Conservation (phyloP, 1,140 invertebrate genomes). For the Drosophila asahinai region DNA sequence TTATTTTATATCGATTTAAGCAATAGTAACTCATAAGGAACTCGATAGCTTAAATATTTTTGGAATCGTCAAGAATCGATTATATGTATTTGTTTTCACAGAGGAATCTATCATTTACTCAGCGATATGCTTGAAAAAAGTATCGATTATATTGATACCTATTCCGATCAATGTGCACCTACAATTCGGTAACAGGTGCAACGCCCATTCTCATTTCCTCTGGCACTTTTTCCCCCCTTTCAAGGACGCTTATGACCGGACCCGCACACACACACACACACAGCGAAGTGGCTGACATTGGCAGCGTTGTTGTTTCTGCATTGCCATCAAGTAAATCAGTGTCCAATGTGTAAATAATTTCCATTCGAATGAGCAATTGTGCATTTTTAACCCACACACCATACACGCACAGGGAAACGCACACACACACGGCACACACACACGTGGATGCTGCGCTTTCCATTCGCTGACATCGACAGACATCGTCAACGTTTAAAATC, state of each 20-base stretch:
- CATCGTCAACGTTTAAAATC: constrained; percentile 77
- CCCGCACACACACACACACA: constrained; percentile 3
- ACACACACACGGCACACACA: constrained; percentile 23
- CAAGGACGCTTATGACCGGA: constrained; percentile 20
- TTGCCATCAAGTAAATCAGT: constrained; percentile 80
- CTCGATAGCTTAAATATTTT: too few relatives aligned
- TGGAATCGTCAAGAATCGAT: too few relatives aligned
- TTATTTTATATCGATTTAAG: too few relatives aligned
- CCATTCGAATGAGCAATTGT: constrained; percentile 84
- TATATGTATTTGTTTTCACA: not conserved
- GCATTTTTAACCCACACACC: constrained; percentile 69
- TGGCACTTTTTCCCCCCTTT: constrained; percentile 1
- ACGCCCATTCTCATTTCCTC: not conserved
- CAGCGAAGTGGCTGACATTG: constrained; percentile 63
- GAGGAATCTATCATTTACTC: too few relatives aligned
- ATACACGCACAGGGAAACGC: not conserved
- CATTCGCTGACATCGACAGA: constrained; percentile 74
- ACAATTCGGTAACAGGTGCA: not conserved
- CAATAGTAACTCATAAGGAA: too few relatives aligned
- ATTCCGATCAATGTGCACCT: not conserved
- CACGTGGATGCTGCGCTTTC: constrained; percentile 58
- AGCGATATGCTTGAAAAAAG: too few relatives aligned
- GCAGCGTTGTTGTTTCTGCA: constrained; percentile 55
- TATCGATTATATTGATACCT: not conserved
- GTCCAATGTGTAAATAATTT: constrained; percentile 85